Conservation (phyloP, 2,888 invertebrate species). For the Fabriciana adippe region DNA sequence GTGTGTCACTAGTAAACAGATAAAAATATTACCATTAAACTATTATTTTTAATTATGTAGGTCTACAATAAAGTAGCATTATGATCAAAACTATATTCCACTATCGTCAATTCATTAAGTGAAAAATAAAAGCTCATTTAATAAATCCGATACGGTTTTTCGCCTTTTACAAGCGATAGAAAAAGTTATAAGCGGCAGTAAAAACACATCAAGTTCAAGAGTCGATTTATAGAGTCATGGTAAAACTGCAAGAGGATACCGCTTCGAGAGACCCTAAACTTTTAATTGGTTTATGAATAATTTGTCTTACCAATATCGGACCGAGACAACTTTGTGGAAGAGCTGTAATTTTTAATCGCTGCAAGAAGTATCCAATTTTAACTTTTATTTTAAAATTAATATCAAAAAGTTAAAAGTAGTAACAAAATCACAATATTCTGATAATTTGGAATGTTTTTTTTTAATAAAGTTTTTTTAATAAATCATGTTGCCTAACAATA, state of each 20-base stretch:
- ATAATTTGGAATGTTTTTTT: too few relatives aligned
- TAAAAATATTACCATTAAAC: too few relatives aligned
- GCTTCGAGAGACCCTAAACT: constrained; percentile 15
- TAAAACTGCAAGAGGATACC: constrained; percentile 17
- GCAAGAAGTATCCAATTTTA: background rate
- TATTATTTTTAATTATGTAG: too few relatives aligned
- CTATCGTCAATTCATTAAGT: too few relatives aligned
- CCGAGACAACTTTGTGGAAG: constrained; percentile 4
- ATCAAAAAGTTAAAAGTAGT: background rate
- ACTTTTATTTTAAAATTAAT: background rate
- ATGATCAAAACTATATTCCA: too few relatives aligned
- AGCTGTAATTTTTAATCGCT: constrained; percentile 11
- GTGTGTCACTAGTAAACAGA: too few relatives aligned
- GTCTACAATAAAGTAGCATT: too few relatives aligned
- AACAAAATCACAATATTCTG: too few relatives aligned
- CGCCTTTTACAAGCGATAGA: background rate
- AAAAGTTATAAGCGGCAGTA: constrained; percentile 7
- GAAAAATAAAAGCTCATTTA: too few relatives aligned
- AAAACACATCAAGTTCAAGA: constrained; percentile 18
- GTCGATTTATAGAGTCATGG: constrained; percentile 13
- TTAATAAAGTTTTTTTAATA: too few relatives aligned
- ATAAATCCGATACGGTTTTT: background rate
- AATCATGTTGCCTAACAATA: too few relatives aligned
- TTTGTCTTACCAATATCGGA: constrained; percentile 18
- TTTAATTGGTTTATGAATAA: constrained; percentile 25